Evolutionary conservation across 2,113 vertebrate genomes (phyloP).

Genomic region (Syrmaticus mikado): DNA sequence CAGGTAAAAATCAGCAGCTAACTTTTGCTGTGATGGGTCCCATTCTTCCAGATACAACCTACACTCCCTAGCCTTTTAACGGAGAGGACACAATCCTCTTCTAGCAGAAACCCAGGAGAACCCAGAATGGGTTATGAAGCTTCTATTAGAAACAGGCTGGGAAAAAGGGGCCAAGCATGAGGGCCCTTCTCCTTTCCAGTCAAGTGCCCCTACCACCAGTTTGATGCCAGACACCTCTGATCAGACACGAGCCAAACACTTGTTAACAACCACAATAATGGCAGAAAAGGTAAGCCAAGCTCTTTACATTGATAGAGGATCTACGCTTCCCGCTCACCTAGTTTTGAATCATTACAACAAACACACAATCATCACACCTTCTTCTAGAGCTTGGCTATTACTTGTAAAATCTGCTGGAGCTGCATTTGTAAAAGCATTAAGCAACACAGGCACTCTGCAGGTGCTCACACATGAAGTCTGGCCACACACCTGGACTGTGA

Average conservation of each 20-base stretch:
- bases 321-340: background rate
- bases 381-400: background rate
- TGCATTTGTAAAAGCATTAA: background rate
- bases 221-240: background rate
- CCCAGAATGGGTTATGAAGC: background rate
- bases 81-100: background rate
- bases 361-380: accelerated
- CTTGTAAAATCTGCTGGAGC: background rate
- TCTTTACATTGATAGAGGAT: background rate
- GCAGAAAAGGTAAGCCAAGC: background rate
- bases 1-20: background rate
- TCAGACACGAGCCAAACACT: background rate
- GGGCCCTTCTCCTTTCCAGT: background rate
- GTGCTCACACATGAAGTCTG: background rate
- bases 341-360: background rate
- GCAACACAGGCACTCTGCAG: background rate
- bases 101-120: background rate
- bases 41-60: background rate
- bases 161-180: background rate
- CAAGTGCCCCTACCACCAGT: background rate
- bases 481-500: background rate
- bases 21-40: background rate
- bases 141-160: background rate
- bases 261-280: background rate
- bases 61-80: background rate